Conservation (phyloP, 2,888 invertebrate genomes). For the Diplazon laetatorius region DNA sequence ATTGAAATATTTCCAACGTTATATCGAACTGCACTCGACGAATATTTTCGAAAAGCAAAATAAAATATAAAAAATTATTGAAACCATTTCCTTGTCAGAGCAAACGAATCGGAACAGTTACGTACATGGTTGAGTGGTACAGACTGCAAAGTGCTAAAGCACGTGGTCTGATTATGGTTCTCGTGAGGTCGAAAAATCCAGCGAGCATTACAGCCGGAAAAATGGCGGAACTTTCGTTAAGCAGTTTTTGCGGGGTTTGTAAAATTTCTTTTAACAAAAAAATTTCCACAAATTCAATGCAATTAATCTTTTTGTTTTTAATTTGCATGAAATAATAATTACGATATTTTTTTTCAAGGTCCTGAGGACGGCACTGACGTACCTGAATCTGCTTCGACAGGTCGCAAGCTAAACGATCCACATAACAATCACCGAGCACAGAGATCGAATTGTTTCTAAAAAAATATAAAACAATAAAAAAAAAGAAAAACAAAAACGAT, state of each 20-base stretch:
- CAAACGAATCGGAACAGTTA: slow-evolving; percentile 68
- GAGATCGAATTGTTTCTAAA: background rate
- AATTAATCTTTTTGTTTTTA: too few species aligned
- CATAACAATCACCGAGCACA: background rate
- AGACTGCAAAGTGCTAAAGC: slow-evolving; percentile 68
- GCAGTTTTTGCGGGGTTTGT: slow-evolving; percentile 74
- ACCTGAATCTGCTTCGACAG: slow-evolving; percentile 72
- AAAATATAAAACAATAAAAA: too few species aligned
- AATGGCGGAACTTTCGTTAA: slow-evolving; percentile 71
- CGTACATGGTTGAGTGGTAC: slow-evolving; percentile 76
- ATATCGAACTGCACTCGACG: too few species aligned
- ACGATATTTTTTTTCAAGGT: slow-evolving; percentile 63
- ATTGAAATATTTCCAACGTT: background rate
- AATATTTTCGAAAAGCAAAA: too few species aligned
- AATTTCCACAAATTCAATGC: background rate
- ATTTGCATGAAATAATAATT: background rate
- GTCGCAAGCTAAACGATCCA: slow-evolving; percentile 40
- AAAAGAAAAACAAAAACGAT: too few species aligned
- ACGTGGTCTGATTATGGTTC: slow-evolving; percentile 70
- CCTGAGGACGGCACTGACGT: slow-evolving; percentile 70
- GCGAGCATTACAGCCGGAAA: slow-evolving; percentile 76
- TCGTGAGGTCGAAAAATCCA: slow-evolving; percentile 70
- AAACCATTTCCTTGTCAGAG: slow-evolving; percentile 64
- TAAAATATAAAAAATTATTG: background rate
- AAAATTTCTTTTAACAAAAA: background rate